phyloP scores from a whole-genome alignment of 1,140 invertebrate genomes.

The Ceratitis capitata region DNA sequence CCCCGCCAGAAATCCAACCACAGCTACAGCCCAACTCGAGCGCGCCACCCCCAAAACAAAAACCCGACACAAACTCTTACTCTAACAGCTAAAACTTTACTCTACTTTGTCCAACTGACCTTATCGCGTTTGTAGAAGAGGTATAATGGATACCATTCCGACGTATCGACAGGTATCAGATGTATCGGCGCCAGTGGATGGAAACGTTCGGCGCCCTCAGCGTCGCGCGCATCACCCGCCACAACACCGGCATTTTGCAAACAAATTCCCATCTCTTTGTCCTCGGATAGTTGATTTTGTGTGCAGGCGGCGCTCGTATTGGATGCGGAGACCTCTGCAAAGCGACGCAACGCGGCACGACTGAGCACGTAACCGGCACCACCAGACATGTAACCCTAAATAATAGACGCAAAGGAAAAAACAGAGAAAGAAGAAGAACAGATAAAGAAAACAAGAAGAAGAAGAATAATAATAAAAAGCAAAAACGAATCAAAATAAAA shows the following conservation, averaged over 20 bases:
- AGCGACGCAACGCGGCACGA: conserved; percentile 76
- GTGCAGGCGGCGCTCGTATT: conserved; percentile 76
- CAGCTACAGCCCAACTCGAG: neutral
- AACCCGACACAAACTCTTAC: neutral
- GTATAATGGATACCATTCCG: conserved; percentile 51
- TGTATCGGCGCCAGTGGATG: conserved; percentile 77
- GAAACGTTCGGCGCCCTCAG: conserved; percentile 83
- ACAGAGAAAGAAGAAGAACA: neutral
- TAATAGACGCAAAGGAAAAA: neutral
- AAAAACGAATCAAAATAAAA: neutral
- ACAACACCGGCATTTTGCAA: conserved; percentile 85
- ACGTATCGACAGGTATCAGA: conserved; percentile 77
- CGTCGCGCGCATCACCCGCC: conserved; percentile 88
- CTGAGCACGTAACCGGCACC: conserved; percentile 94
- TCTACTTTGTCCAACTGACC: conserved; percentile 66
- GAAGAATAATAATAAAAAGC: neutral
- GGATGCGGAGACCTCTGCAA: conserved; percentile 77
- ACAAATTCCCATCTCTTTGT: conserved; percentile 92
- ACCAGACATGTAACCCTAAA: conserved; percentile 92
- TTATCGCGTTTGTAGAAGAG: conserved; percentile 72
- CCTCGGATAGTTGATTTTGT: conserved; percentile 78
- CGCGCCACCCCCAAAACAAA: no score
- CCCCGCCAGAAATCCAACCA: neutral
- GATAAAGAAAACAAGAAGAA: neutral
- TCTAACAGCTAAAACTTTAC: neutral